Evolutionary conservation across 2,888 invertebrate species (phyloP).

Genomic region (Habrosyne pyritoides): DNA sequence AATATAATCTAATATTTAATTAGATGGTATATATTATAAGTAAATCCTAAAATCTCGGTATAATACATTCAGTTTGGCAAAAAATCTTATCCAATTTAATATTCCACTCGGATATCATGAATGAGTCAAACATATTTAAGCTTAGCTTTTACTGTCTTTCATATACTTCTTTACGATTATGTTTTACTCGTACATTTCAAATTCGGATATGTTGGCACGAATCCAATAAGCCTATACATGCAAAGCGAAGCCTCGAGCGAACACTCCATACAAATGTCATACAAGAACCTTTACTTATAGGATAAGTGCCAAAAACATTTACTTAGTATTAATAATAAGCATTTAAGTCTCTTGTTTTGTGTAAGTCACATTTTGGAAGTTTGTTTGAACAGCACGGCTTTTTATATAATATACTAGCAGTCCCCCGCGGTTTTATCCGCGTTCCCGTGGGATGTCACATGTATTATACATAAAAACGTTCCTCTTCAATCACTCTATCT

Average conservation of each 20-base stretch:
- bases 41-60: too few relatives aligned
- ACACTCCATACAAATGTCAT: conserved; percentile 36
- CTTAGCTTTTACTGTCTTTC: conserved; percentile 16
- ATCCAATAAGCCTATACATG: conserved; percentile 47
- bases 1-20: too few relatives aligned
- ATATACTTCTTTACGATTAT: conserved; percentile 19
- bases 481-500: too few relatives aligned
- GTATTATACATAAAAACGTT: too few relatives aligned
- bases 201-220: conserved; percentile 43
- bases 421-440: too few relatives aligned
- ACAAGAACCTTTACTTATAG: conserved; percentile 28
- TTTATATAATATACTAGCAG: too few relatives aligned
- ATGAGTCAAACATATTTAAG: conserved; percentile 16
- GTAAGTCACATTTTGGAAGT: conserved; percentile 9
- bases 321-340: conserved; percentile 28
- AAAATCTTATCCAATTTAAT: neutral
- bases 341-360: conserved; percentile 29
- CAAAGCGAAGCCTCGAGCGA: conserved; percentile 34
- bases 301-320: conserved; percentile 44
- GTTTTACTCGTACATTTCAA: conserved; percentile 18
- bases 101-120: conserved; percentile 7
- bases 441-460: too few relatives aligned
- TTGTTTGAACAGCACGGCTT: neutral
- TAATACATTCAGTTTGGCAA: too few relatives aligned
- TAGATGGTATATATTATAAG: too few relatives aligned